Conservation (phyloP, 1,140 invertebrate species). For the Drosophila bocqueti region DNA sequence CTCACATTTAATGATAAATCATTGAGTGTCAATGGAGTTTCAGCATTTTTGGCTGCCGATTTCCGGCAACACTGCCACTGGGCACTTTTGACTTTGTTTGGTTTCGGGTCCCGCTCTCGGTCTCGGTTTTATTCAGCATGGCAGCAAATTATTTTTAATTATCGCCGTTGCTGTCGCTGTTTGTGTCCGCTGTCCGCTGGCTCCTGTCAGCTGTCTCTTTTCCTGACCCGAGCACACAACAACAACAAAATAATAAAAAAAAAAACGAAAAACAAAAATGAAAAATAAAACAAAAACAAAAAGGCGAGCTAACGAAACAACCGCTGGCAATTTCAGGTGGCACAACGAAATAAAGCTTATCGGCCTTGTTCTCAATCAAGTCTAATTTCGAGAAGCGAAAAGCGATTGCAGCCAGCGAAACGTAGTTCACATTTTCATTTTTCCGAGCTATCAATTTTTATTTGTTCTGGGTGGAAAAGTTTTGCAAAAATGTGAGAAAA, state of each 20-base stretch:
- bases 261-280: not conserved
- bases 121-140: conserved; percentile 50
- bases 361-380: conserved; percentile 24
- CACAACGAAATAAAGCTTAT: conserved; percentile 31
- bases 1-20: conserved; percentile 1
- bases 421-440: conserved; percentile 12
- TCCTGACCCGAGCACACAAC: not conserved
- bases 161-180: conserved; percentile 65
- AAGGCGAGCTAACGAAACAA: conserved; percentile 30
- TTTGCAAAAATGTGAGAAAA: not conserved
- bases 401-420: conserved; percentile 1
- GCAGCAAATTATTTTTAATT: conserved; percentile 79
- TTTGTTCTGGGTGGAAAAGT: not conserved
- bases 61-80: conserved; percentile 31
- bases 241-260: not conserved
- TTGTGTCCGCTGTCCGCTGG: conserved; percentile 64
- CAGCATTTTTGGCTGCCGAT: conserved; percentile 19
- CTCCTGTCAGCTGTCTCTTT: conserved; percentile 44
- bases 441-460: not conserved
- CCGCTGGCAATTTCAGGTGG: conserved; percentile 45
- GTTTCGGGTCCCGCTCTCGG: conserved; percentile 41
- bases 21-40: conserved; percentile 1
- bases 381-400: conserved; percentile 16
- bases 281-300: conserved; percentile 3
- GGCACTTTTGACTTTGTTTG: conserved; percentile 10